Conservation (phyloP, 2,113 vertebrate species). For the Coregonus clupeaformis region DNA sequence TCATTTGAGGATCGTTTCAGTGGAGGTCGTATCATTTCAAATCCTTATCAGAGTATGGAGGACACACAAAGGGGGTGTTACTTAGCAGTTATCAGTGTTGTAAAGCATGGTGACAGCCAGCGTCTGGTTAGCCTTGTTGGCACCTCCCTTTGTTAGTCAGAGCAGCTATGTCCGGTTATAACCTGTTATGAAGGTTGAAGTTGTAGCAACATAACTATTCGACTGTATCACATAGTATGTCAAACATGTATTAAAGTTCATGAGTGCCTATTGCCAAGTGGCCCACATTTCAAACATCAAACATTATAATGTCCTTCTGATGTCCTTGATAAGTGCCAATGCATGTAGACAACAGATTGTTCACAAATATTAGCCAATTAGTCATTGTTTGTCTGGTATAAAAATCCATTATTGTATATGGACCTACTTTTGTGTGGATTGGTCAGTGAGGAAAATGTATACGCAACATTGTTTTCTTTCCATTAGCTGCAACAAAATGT, state of each 20-base stretch:
- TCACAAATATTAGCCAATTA: neutral
- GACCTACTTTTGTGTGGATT: neutral
- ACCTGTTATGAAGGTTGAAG: neutral
- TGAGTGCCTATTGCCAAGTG: neutral
- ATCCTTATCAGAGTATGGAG: neutral
- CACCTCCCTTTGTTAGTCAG: neutral
- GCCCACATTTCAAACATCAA: neutral
- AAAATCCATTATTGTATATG: neutral
- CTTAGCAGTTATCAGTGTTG: neutral
- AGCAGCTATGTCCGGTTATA: neutral
- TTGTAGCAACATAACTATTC: neutral
- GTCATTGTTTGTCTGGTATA: neutral
- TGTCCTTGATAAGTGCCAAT: neutral
- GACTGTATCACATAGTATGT: neutral
- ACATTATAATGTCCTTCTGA: neutral
- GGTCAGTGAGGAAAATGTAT: neutral
- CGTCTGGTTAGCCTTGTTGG: neutral
- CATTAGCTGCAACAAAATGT: neutral
- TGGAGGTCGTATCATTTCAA: neutral
- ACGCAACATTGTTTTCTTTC: neutral
- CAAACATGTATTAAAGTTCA: neutral
- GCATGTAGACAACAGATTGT: conserved; percentile 4
- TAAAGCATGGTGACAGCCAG: neutral
- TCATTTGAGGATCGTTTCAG: neutral
- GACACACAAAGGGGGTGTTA: neutral